A percentile compares a stretch with the other conserved stretches of the same genome.
These are phyloP conservation scores for Spinus olivaceus DNA, from an alignment of 2,797 vertebrate species.

Conservation along the genomic window DNA sequence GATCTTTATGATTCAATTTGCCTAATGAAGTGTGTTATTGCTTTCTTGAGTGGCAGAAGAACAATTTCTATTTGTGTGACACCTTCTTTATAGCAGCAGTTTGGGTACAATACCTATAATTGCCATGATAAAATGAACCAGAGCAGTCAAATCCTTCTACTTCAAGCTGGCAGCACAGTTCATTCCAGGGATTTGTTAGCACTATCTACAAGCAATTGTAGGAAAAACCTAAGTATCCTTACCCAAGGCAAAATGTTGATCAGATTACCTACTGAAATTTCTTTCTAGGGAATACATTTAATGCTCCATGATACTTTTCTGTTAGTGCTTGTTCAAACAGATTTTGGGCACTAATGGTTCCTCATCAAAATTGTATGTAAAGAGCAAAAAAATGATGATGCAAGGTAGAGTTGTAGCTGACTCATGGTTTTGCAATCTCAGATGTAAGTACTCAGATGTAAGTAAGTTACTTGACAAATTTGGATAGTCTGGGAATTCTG, in stretches of 20 bases:
- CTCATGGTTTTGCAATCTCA: background rate
- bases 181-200: background rate
- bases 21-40: background rate
- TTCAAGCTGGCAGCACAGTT: background rate
- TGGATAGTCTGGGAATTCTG: background rate
- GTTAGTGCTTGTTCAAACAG: background rate
- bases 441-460: background rate
- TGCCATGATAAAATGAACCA: background rate
- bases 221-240: background rate
- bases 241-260: background rate
- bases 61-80: background rate
- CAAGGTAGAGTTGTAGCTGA: background rate
- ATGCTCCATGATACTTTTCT: background rate
- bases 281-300: background rate
- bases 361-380: background rate
- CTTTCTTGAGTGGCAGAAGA: background rate
- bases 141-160: background rate
- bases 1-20: background rate
- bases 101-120: background rate
- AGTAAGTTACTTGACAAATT: background rate
- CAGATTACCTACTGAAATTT: background rate
- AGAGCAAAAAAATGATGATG: rapidly evolving
- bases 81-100: background rate
- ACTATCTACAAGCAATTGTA: background rate
- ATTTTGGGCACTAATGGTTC: background rate